Percentiles rank a stretch among this genome's conserved stretches.
These are phyloP conservation scores for Dryobates pubescens DNA, from an alignment of 2,797 vertebrate genomes.

Conservation along the genomic window DNA sequence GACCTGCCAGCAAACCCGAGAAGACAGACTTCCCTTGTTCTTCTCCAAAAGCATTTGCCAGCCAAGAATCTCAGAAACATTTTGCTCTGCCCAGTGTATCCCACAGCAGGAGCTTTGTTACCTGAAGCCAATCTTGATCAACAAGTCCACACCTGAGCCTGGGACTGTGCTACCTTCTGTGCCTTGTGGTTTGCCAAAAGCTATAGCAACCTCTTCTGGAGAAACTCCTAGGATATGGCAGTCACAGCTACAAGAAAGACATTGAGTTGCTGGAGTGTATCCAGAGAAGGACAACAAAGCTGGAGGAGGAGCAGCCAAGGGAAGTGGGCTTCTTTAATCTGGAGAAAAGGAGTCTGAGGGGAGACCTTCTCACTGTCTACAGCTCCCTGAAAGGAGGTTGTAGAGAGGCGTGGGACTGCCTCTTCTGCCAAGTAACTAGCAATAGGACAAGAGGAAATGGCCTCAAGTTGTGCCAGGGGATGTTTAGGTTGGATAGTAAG, in stretches of 20 bases:
- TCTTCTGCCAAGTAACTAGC: too few relatives aligned
- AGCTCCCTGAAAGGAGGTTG: too few relatives aligned
- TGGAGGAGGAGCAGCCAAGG: too few relatives aligned
- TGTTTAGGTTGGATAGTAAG: too few relatives aligned
- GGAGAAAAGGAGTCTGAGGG: too few relatives aligned
- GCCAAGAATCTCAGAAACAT: neutral
- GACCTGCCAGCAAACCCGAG: neutral
- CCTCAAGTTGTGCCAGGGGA: too few relatives aligned
- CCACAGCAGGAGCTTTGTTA: neutral
- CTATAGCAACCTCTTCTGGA: neutral
- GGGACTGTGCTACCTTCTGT: neutral
- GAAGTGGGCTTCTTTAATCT: too few relatives aligned
- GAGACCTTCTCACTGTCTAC: too few relatives aligned
- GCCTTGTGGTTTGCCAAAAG: neutral
- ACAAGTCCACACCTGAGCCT: neutral
- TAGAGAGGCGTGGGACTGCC: too few relatives aligned
- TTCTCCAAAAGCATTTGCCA: neutral
- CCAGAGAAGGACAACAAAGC: too few relatives aligned
- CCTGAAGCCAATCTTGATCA: neutral
- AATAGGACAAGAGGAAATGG: too few relatives aligned
- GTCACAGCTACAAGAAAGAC: neutral
- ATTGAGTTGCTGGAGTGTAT: too few relatives aligned
- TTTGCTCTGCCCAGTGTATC: neutral
- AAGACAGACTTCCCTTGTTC: neutral
- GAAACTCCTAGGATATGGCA: neutral